Evolutionary conservation across 2,888 invertebrate species (phyloP), one percentile per base, ranked within the genome.

Genomic region (Oligia strigilis): DNA sequence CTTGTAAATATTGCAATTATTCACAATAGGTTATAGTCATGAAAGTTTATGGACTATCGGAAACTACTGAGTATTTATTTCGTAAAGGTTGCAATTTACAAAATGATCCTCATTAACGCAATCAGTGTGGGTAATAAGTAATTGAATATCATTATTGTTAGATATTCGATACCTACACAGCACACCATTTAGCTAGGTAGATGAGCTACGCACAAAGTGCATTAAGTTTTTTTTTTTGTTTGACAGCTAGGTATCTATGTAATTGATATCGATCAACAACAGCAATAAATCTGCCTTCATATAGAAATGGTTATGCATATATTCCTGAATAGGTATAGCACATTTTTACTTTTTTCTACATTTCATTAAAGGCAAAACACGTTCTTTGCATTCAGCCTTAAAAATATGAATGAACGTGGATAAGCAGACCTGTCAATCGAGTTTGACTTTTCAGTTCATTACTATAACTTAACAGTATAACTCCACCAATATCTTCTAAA

Each of bases 41-140:
- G 64, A 78, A 86, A 79, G 82, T 87, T 77, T 79, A 88, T 80
- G 36, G 70, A 66, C 43, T 73, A 87, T 79, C 82, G 89, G 87
- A 88, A 87, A 82, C 76, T 66, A 78, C 74, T 72, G 62, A 43
- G 55, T 62, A 58, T 80, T 82, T 82, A 84, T 74, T 78, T 79
- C 14, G 13, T 66, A 75, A 81, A 87, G 82, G 87, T 87, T 75
- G 78, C 72, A 80, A 88, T 87, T 87, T 55, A 75, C 70, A 69
- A 80, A 79, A 87, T 70, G 55, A 70, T 78, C 13, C 46, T 73
- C 72, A 78, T 81, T 87, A 87, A 52, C 46, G 60, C 49, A 66
- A 62, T 76, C n/a, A 43, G 65, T 76, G 71, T 74, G 8, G 70
- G 19, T 55, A 40, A n/a, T 71, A 71, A 8, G n/a, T 71, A 62